These are phyloP conservation scores for Callipepla squamata DNA, from an alignment of 2,113 vertebrate species.

Conservation along the genomic window DNA sequence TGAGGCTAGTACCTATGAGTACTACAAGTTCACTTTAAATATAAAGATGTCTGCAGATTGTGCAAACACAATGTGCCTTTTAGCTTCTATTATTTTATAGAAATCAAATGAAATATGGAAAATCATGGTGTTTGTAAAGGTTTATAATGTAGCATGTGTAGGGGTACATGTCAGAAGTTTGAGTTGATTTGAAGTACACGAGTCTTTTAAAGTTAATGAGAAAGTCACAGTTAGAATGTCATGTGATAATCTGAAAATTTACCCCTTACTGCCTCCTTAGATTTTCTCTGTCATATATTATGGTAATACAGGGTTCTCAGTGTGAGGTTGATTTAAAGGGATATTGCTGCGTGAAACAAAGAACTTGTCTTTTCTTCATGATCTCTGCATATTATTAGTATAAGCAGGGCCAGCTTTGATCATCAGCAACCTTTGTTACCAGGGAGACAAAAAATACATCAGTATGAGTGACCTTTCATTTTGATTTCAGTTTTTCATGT, in stretches of 20 bases:
- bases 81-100: background rate
- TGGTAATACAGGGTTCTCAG: slow-evolving; percentile 51
- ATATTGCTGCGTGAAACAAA: slow-evolving; percentile 33
- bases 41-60: background rate
- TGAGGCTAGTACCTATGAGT: background rate
- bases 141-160: background rate
- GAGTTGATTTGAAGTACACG: background rate
- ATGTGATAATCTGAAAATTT: slow-evolving; percentile 65
- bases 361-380: slow-evolving; percentile 14
- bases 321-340: slow-evolving; percentile 61
- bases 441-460: background rate
- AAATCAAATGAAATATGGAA: slow-evolving; percentile 23
- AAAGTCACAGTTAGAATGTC: slow-evolving; percentile 51
- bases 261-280: slow-evolving; percentile 44
- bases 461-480: background rate
- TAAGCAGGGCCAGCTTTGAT: slow-evolving; percentile 17
- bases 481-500: background rate
- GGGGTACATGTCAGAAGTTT: slow-evolving; percentile 8
- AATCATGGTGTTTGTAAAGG: slow-evolving; percentile 11
- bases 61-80: background rate
- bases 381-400: slow-evolving; percentile 38
- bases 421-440: slow-evolving; percentile 15
- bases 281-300: slow-evolving; percentile 53
- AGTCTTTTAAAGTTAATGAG: slow-evolving; percentile 48
- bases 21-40: background rate